Conservation (phyloP, 2,797 vertebrate species). For the Pagetopsis macropterus region DNA sequence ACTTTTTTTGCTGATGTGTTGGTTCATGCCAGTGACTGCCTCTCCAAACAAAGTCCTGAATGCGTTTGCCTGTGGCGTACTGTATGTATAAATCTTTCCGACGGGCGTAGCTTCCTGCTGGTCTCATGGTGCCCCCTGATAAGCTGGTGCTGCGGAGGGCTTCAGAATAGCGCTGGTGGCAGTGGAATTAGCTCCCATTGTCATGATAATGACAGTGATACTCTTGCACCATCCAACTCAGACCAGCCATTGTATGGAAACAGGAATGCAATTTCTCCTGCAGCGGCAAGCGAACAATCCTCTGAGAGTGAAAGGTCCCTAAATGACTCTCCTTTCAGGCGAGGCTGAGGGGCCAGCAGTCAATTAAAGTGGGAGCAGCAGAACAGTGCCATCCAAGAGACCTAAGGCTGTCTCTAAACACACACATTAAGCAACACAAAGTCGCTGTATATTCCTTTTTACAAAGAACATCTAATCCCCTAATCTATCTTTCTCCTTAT, state of each 20-base stretch:
- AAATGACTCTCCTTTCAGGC: constrained; percentile 87
- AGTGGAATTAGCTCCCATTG: constrained; percentile 88
- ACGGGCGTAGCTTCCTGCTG: constrained; percentile 60
- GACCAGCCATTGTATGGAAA: constrained; percentile 84
- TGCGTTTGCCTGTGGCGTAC: constrained; percentile 33
- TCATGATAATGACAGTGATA: constrained; percentile 88
- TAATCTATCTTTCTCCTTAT: constrained; percentile 46
- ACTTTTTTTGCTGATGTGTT: constrained; percentile 63
- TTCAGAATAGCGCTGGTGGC: constrained; percentile 79
- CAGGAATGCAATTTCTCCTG: constrained; percentile 87
- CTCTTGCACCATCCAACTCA: constrained; percentile 83
- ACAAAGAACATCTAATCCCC: constrained; percentile 59
- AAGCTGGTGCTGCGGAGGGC: constrained; percentile 79
- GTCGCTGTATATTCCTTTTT: constrained; percentile 43
- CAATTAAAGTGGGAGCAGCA: constrained; percentile 83
- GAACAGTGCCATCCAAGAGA: constrained; percentile 73
- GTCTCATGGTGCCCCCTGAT: constrained; percentile 83
- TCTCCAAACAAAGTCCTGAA: constrained; percentile 40
- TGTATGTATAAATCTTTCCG: constrained; percentile 47
- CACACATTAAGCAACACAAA: constrained; percentile 58
- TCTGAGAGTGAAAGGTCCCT: constrained; percentile 83
- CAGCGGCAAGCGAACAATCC: constrained; percentile 82
- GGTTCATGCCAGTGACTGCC: constrained; percentile 30
- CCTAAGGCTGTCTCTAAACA: constrained; percentile 71
- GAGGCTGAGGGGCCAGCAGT: constrained; percentile 80